These are phyloP conservation scores for Pristionchus japonicus DNA, from an alignment of 2,888 invertebrate genomes.

Conservation along the genomic window DNA sequence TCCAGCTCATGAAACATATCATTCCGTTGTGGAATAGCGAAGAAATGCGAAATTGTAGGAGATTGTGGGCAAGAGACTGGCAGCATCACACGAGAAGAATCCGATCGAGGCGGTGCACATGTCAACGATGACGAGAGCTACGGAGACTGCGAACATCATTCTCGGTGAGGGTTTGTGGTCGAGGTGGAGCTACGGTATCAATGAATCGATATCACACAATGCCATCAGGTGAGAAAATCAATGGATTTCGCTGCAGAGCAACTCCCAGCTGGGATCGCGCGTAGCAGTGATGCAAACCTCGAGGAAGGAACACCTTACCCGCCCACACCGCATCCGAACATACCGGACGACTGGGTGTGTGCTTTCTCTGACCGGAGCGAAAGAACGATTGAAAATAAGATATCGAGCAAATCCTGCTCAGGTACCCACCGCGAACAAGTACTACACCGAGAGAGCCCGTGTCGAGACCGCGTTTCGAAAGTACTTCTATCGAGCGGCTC, in stretches of 20 bases:
- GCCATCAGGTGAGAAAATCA: too few species aligned
- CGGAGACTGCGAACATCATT: constrained; percentile 90
- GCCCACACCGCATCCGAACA: too few species aligned
- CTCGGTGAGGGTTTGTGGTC: constrained; percentile 79
- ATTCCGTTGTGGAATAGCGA: too few species aligned
- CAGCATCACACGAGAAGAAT: constrained; percentile 81
- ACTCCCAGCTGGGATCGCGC: background rate
- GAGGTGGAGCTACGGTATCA: background rate
- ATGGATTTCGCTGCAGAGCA: too few species aligned
- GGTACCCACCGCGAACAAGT: too few species aligned
- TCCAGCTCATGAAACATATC: too few species aligned
- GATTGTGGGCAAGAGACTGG: constrained; percentile 82
- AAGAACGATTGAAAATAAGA: too few species aligned
- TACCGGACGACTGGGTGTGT: constrained; percentile 82
- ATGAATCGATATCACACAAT: background rate
- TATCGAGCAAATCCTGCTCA: constrained; percentile 39
- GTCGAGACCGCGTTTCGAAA: constrained; percentile 84
- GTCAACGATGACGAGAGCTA: constrained; percentile 94
- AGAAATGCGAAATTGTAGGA: background rate
- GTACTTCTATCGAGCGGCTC: constrained; percentile 90
- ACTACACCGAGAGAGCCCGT: constrained; percentile 68
- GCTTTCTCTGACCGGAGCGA: too few species aligned
- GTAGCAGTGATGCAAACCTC: constrained; percentile 77
- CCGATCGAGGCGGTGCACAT: constrained; percentile 83
- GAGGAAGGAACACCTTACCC: constrained; percentile 94